Base-by-base conservation (phyloP, 2,797 vertebrate genomes). In the Bothrops alternatus region DNA sequence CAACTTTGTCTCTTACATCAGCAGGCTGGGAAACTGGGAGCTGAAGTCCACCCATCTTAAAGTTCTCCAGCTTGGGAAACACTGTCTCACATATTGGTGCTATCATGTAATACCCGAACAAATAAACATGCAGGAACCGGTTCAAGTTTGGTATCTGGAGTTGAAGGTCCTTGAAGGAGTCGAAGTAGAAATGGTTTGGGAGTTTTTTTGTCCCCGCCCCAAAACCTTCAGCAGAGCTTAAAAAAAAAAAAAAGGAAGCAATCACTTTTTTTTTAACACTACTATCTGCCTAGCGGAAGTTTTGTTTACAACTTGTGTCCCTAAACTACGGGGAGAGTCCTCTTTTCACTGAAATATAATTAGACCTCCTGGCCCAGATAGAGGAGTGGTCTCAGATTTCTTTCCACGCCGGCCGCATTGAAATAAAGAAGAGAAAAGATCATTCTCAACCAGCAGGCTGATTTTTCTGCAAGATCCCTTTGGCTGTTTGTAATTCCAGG, bases 331-430 rank as follows among this genome's bases (percentile, higher is more conserved):
- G 0, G 55, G 47, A 0, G 69, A 86, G 65, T 58, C 6, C 55
- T 14, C 47, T 0, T 0, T 93, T 61, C 14, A 10, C 47, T 2
- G 0, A 93, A 65, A 95, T 96, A 95, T 96, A 97, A 95, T 96
- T 95, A 97, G 94, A 90, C 92, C 58, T 89, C 47, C 78, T 90
- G 90, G 93, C 92, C 86, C 13, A 82, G 89, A 16, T 61, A 8
- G 85, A 47, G 90, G 65, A 60, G 56, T 7, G 53, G 53, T 86
- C 73, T 42, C 60, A 55, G n/a, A 53, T 7, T 28, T 86, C 56
- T 4, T 0, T 0, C 12, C 61, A 92, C 90, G 85, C 63, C 93
- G n/a, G 85, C 82, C 93, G n/a, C 1, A 2, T 28, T 6, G 61
- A 65, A 90, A 87, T 58, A 61, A 47, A n/a, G 90, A 2, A 18